Percentiles rank a stretch among this genome's conserved stretches.
Conservation (phyloP, 2,113 vertebrate genomes). For the Cololabis saira region DNA sequence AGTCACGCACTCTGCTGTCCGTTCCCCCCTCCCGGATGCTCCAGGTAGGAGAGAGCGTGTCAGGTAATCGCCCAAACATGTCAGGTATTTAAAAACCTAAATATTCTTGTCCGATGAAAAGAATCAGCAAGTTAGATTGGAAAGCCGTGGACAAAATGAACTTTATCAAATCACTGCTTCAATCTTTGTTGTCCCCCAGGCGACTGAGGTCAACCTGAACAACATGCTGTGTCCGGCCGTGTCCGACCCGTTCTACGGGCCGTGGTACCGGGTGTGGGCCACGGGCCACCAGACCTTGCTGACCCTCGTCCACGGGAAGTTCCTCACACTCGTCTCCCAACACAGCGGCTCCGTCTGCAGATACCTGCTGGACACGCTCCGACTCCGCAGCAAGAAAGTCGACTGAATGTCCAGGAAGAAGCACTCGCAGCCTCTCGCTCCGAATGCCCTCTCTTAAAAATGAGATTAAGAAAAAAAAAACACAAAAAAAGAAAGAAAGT, state of each 20-base stretch:
- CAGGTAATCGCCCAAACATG: too few relatives aligned
- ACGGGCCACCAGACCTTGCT: conserved; percentile 95
- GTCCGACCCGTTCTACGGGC: conserved; percentile 97
- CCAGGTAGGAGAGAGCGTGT: too few relatives aligned
- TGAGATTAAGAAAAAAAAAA: neutral
- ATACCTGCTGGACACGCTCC: conserved; percentile 84
- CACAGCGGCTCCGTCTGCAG: conserved; percentile 82
- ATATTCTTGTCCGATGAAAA: too few relatives aligned
- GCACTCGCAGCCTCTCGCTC: conserved; percentile 39
- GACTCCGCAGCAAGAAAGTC: conserved; percentile 91
- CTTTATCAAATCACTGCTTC: too few relatives aligned
- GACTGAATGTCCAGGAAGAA: conserved; percentile 78
- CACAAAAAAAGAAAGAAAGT: too few relatives aligned
- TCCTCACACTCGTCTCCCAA: conserved; percentile 88
- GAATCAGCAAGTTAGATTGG: too few relatives aligned
- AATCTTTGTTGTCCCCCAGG: conserved; percentile 71
- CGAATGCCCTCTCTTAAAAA: conserved; percentile 43
- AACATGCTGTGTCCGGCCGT: conserved; percentile 99
- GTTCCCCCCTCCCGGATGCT: too few relatives aligned
- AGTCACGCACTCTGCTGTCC: too few relatives aligned
- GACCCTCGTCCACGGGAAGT: conserved; percentile 94
- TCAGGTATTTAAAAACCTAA: too few relatives aligned
- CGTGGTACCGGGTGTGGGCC: conserved; percentile 97
- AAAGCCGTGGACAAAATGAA: too few relatives aligned
- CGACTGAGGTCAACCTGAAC: conserved; percentile 98